Evolutionary conservation across 2,888 invertebrate genomes (phyloP).

Genomic region (Pandemis heparana): DNA sequence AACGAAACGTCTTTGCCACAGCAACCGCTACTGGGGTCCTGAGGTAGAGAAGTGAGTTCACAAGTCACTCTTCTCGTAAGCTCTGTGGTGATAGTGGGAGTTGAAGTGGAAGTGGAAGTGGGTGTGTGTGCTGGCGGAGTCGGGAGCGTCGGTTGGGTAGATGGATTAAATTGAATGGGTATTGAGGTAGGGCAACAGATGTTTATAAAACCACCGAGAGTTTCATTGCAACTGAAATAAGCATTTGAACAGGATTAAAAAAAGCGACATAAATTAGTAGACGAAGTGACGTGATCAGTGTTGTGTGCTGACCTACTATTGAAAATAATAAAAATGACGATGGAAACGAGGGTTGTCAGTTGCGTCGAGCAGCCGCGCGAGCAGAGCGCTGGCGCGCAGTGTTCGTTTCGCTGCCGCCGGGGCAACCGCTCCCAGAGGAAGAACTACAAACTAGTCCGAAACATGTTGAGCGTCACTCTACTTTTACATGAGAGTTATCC

Average conservation of each 20-base stretch:
- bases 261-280: too few species aligned
- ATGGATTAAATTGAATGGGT: neutral
- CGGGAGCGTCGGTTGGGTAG: neutral
- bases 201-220: neutral
- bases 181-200: neutral
- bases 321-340: too few species aligned
- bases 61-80: neutral
- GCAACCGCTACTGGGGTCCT: neutral
- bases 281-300: too few species aligned
- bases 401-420: too few species aligned
- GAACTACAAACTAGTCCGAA: too few species aligned
- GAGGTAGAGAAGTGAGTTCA: neutral
- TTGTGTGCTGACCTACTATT: too few species aligned
- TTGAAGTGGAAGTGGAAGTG: neutral
- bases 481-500: too few species aligned
- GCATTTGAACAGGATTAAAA: neutral
- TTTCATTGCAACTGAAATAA: neutral
- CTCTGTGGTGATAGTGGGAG: neutral
- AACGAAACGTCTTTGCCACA: neutral
- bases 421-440: too few species aligned
- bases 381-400: too few species aligned
- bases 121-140: neutral
- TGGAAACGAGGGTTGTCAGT: too few species aligned
- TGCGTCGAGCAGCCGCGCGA: too few species aligned
- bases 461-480: too few species aligned